Evolutionary conservation across 2,797 vertebrate genomes (phyloP).

Genomic region (Schizopygopsis malacanthus): DNA sequence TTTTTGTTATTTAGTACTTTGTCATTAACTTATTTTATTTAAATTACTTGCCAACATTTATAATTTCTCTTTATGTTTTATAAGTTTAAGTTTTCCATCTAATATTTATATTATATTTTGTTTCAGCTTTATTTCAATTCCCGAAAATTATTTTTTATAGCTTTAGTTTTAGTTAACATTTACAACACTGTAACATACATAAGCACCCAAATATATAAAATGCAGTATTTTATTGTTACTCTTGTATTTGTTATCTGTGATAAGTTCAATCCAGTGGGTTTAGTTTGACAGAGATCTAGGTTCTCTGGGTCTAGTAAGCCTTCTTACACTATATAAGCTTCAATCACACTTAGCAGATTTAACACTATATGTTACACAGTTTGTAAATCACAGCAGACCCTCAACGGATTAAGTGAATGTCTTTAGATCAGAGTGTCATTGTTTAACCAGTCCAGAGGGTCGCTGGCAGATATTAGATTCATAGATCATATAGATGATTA

Average conservation of each 20-base stretch:
- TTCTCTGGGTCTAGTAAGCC: conserved; percentile 49
- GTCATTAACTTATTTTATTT: not conserved
- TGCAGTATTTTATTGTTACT: not conserved
- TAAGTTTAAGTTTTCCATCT: not conserved
- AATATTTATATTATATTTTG: not conserved
- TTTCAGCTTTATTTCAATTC: not conserved
- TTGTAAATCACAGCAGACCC: conserved; percentile 52
- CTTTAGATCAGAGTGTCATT: conserved; percentile 11
- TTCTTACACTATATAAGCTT: conserved; percentile 63
- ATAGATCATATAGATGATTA: not conserved
- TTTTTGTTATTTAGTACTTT: not conserved
- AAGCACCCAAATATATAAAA: no score
- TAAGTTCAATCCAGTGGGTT: conserved; percentile 46
- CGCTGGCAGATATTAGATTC: not conserved
- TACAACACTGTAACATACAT: no score
- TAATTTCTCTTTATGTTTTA: not conserved
- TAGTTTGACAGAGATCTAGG: conserved; percentile 44
- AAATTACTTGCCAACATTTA: not conserved
- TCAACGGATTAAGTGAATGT: conserved; percentile 62
- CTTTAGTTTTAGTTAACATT: not conserved
- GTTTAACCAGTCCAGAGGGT: not conserved
- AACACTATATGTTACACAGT: conserved; percentile 62
- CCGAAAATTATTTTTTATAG: not conserved
- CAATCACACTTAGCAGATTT: conserved; percentile 64
- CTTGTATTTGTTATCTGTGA: conserved; percentile 12